A percentile compares a stretch with the other conserved stretches of the same genome.
Evolutionary conservation across 2,113 vertebrate genomes (phyloP).

Genomic region (Eupsittula cactorum): DNA sequence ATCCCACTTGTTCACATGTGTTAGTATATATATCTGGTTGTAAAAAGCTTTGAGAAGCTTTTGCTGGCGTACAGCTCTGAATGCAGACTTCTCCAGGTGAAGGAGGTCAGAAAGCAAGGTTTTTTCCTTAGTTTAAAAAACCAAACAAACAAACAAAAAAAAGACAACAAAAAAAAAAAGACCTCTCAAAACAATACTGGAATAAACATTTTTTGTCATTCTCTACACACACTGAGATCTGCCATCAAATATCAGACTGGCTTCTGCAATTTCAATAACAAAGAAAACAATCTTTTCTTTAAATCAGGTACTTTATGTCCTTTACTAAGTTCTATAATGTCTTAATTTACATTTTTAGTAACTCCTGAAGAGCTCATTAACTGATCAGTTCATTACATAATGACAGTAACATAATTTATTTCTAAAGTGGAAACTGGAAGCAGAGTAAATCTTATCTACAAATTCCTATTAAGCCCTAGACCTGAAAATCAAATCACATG

Average conservation of each 20-base stretch:
- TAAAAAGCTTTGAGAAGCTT: neutral
- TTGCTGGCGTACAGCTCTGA: neutral
- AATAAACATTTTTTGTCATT: neutral
- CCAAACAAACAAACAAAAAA: neutral
- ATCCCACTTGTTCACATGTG: neutral
- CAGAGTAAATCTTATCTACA: neutral
- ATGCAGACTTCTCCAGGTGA: neutral
- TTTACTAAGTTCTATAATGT: neutral
- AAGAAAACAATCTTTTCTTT: neutral
- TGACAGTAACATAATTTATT: neutral
- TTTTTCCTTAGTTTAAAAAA: neutral
- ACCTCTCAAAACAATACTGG: neutral
- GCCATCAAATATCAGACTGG: neutral
- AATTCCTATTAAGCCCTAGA: neutral
- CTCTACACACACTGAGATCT: neutral
- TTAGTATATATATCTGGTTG: neutral
- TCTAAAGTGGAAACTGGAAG: neutral
- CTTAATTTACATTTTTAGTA: neutral
- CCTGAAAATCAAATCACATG: neutral
- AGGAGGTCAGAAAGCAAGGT: neutral
- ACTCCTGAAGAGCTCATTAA: neutral
- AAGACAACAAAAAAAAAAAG: neutral
- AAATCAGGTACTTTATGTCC: neutral
- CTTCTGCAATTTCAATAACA: neutral
- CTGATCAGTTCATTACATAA: neutral